A percentile compares a stretch with the other conserved stretches of the same genome.
Conservation (phyloP, 2,888 invertebrate species). For the Antheraea yamamai region DNA sequence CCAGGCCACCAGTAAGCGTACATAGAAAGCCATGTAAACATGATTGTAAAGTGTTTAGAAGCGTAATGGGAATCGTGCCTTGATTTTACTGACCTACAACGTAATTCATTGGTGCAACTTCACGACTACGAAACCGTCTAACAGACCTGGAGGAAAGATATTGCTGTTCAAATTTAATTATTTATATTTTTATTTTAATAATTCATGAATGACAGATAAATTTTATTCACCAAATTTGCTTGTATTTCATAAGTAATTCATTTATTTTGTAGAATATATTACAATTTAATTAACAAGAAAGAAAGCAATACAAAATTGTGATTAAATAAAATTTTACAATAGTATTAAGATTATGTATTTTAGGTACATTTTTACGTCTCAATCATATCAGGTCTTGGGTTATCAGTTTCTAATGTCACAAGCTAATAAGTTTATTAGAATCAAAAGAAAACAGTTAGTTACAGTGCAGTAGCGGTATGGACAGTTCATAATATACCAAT, state of each 20-base stretch:
- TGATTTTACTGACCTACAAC: slow-evolving; percentile 77
- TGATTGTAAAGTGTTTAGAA: slow-evolving; percentile 38
- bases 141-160: slow-evolving; percentile 74
- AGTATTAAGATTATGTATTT: background rate
- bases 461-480: background rate
- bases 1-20: slow-evolving; percentile 33
- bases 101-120: slow-evolving; percentile 74
- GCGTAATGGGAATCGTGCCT: slow-evolving; percentile 53
- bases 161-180: slow-evolving; percentile 28
- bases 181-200: background rate
- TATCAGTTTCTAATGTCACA: background rate
- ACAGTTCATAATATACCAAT: too few species aligned
- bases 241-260: background rate
- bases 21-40: slow-evolving; percentile 27
- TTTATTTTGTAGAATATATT: background rate
- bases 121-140: slow-evolving; percentile 75
- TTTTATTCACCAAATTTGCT: background rate
- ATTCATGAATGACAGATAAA: background rate
- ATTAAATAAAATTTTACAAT: background rate
- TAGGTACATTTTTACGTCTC: background rate
- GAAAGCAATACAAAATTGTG: background rate
- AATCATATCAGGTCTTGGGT: background rate
- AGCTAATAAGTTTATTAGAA: background rate
- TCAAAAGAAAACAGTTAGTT: background rate
- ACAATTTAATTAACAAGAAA: background rate